A percentile compares a stretch with the other conserved stretches of the same genome.
Conservation (phyloP, 37 sponge, comb jelly and placozoan genomes). For the Theonella swinhoei region DNA sequence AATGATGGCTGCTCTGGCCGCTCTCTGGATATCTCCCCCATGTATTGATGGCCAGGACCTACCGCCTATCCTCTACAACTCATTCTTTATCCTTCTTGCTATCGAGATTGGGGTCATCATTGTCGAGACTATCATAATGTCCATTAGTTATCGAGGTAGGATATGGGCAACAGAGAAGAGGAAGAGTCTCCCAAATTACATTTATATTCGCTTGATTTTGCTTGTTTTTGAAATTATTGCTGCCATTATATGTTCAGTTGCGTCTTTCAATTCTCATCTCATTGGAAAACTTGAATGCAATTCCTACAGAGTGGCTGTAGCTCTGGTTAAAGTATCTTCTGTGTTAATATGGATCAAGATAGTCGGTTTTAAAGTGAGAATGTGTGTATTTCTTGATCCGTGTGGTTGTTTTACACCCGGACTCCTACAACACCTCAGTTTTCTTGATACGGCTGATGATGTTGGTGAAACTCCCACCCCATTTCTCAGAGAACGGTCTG, state of each 20-base stretch:
- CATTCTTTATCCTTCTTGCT: constrained; percentile 9
- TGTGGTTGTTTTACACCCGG: neutral
- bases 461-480: neutral
- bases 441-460: neutral
- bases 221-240: neutral
- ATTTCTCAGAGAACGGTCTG: neutral
- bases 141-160: constrained; percentile 7
- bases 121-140: constrained; percentile 17
- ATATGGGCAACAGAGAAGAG: neutral
- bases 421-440: neutral
- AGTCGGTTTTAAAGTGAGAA: neutral
- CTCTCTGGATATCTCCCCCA: neutral
- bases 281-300: constrained; percentile 9
- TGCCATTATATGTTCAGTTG: constrained; percentile 10
- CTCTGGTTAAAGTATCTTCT: neutral
- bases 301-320: neutral
- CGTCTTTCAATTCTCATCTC: neutral
- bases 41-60: neutral
- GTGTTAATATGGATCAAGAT: neutral
- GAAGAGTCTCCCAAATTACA: neutral
- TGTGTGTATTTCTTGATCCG: neutral
- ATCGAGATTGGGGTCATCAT: neutral
- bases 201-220: neutral
- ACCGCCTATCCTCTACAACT: constrained; percentile 33
- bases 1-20: neutral